phyloP scores from a whole-genome alignment of 2,113 vertebrate genomes.

The Romanogobio albipinnatus region DNA sequence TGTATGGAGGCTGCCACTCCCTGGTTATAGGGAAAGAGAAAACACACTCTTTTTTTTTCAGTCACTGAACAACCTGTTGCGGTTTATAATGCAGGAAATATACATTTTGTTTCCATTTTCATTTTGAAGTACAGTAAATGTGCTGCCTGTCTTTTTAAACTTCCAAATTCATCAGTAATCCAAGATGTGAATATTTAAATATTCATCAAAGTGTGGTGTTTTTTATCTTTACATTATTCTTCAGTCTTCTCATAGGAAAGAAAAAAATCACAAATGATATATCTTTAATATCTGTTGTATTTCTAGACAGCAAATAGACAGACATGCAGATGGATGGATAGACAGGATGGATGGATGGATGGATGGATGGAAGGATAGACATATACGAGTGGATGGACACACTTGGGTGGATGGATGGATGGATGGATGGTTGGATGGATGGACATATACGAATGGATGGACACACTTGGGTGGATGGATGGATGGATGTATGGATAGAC shows the following conservation, averaged over 20 bases:
- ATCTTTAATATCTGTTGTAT: not conserved
- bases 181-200: not conserved
- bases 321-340: not conserved
- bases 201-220: not conserved
- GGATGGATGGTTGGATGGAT: not conserved
- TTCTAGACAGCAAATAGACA: not conserved
- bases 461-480: fast-evolving
- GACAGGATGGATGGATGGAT: not conserved
- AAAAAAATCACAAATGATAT: not conserved
- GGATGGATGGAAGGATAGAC: not conserved
- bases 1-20: constrained; percentile 69
- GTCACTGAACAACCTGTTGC: constrained; percentile 68
- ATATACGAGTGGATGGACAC: not conserved
- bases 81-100: not conserved
- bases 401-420: not conserved
- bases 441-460: too few species aligned
- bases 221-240: not conserved
- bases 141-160: not conserved
- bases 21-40: constrained; percentile 66
- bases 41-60: constrained; percentile 64
- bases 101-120: not conserved
- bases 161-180: not conserved
- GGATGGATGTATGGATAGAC: not conserved
- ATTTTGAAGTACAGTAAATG: not conserved
- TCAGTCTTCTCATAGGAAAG: not conserved